phyloP scores from a whole-genome alignment of 2,888 invertebrate species.

The Spilosoma lubricipeda region DNA sequence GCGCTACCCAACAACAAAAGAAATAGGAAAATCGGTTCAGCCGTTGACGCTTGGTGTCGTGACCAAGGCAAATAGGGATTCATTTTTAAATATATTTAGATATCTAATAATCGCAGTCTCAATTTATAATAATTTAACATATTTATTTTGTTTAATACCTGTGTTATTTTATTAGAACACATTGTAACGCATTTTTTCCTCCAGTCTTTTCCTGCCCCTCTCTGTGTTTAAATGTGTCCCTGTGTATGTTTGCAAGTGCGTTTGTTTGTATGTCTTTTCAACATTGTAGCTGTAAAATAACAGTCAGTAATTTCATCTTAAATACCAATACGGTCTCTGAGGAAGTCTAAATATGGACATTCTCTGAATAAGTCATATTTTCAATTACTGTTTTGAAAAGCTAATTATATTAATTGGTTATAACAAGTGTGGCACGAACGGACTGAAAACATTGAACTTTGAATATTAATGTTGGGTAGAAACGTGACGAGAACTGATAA shows the following conservation, averaged over 20 bases:
- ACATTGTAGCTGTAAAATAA: background rate
- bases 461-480: background rate
- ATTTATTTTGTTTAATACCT: too few relatives aligned
- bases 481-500: background rate
- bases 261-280: background rate
- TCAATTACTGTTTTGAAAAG: conserved; percentile 7
- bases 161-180: background rate
- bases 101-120: too few relatives aligned
- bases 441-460: background rate
- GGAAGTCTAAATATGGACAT: conserved; percentile 4
- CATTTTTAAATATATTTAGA: too few relatives aligned
- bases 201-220: background rate
- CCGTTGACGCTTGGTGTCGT: too few relatives aligned
- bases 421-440: conserved; percentile 4
- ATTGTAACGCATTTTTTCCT: background rate
- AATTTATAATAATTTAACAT: too few relatives aligned
- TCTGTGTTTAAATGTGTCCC: background rate
- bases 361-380: background rate
- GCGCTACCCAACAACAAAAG: too few relatives aligned
- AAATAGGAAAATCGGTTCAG: too few relatives aligned
- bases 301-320: background rate
- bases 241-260: too few relatives aligned
- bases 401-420: conserved; percentile 3
- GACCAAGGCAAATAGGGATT: too few relatives aligned
- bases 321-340: background rate